Evolutionary conservation across 2,797 vertebrate genomes (phyloP).

Genomic region (Schizopygopsis pylzovi): DNA sequence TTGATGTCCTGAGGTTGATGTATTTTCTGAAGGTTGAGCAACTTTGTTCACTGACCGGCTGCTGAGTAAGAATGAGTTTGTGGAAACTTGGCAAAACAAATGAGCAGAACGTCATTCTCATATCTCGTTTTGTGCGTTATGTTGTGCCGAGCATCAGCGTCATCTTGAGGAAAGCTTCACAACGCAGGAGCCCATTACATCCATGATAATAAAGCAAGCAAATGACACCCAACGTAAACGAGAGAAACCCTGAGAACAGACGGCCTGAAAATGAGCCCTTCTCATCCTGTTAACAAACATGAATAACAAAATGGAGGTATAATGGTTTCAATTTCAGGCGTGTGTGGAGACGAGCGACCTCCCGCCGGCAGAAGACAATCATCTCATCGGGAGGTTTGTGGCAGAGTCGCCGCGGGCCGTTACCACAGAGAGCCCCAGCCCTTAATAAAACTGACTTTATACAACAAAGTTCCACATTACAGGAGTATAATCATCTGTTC

Average conservation of each 20-base stretch:
- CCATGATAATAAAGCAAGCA: slow-evolving; percentile 51
- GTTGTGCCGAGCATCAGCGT: slow-evolving; percentile 5
- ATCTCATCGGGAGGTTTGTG: slow-evolving; percentile 71
- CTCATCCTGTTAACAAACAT: slow-evolving; percentile 73
- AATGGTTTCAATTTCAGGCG: slow-evolving; percentile 86
- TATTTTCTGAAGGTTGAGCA: neutral
- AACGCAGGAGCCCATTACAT: slow-evolving; percentile 46
- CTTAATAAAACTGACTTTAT: slow-evolving; percentile 80
- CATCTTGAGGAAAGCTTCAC: slow-evolving; percentile 3
- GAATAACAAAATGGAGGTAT: slow-evolving; percentile 82
- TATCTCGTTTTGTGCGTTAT: neutral
- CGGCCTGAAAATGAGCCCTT: slow-evolving; percentile 67
- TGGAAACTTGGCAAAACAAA: neutral
- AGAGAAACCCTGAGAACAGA: slow-evolving; percentile 42
- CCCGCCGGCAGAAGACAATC: slow-evolving; percentile 82
- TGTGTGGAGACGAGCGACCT: slow-evolving; percentile 75
- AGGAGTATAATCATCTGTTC: slow-evolving; percentile 73
- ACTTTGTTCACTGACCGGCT: neutral
- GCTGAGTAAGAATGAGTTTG: neutral
- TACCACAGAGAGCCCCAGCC: slow-evolving; percentile 76
- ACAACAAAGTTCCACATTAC: slow-evolving; percentile 75
- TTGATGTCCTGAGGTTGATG: neutral
- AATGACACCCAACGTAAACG: slow-evolving; percentile 48
- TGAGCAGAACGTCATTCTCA: neutral
- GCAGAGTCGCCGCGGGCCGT: slow-evolving; percentile 72